A percentile compares a stretch with the other conserved stretches of the same genome.
Evolutionary conservation across 2,888 invertebrate species (phyloP).

Genomic region (Ellobium chinense): DNA sequence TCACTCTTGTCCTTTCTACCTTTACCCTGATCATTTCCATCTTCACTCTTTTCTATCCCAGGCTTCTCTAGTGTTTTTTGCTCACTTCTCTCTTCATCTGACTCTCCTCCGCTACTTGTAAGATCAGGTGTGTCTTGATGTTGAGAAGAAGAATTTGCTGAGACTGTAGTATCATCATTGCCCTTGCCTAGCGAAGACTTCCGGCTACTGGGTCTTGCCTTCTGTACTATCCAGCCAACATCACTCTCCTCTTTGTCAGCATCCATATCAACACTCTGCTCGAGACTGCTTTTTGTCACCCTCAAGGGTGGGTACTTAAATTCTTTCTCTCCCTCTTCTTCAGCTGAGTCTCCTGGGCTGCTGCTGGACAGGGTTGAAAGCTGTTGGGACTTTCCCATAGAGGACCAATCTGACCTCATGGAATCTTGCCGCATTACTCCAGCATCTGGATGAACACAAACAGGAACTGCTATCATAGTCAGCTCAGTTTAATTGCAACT

Average conservation of each 20-base stretch:
- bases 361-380: background rate
- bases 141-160: background rate
- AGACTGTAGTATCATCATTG: background rate
- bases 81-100: background rate
- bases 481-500: background rate
- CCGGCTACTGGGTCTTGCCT: background rate
- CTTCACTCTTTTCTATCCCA: background rate
- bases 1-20: background rate
- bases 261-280: conserved; percentile 29
- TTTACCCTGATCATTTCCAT: background rate
- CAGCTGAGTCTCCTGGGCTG: background rate
- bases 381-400: background rate
- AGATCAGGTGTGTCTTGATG: conserved; percentile 15
- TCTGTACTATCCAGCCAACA: background rate
- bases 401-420: too few relatives aligned
- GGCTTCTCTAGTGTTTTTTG: background rate
- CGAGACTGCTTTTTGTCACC: background rate
- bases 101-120: conserved; percentile 20
- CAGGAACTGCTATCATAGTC: background rate
- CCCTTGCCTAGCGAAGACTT: too few relatives aligned
- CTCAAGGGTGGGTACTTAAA: conserved; percentile 38
- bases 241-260: conserved; percentile 31
- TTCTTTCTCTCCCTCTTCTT: conserved; percentile 8
- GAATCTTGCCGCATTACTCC: too few relatives aligned
- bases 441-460: too few relatives aligned